Evolutionary conservation across 2,888 invertebrate genomes (phyloP), one percentile per base, ranked within the genome.

Genomic region (Archaeoteleia sp.): DNA sequence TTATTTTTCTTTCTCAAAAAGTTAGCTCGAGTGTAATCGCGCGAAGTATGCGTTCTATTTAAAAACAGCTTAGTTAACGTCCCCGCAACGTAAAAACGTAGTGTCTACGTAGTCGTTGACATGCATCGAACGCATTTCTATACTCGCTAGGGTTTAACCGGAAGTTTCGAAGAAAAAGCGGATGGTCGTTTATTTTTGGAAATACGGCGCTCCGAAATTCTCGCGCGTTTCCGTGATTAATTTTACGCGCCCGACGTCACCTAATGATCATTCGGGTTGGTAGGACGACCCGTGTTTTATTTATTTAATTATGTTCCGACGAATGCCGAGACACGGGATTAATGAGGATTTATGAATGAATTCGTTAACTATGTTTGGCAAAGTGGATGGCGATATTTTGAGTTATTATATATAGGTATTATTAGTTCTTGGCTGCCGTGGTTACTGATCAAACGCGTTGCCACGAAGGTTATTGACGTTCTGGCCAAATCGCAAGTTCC

Each of bases 331-430:
- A n/a, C 20, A 5, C 3, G 20, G 20, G 23, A 17, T 20, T 17
- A 10, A 30, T 8, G 29, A 8, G 8, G 13, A 23, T 32, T 40
- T 55, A 49, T 42, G 34, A 15, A 57, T 25, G 13, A 32, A 32
- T 39, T 27, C 27, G n/a, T 42, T 25, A 17, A 15, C 13, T 49
- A 40, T 10, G 15, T 42, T 34, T 49, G 32, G 17, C 34, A 23
- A 35, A 34, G 15, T 45, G 48, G 29, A 49, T 37, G 17, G 48
- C 34, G 29, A 25, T 40, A 57, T 8, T 42, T 43, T 20, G n/a
- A 1, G 32, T 57, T 63, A 20, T 10, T 46, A 42, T 53, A 40
- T 48, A 42, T 48, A 57, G 34, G 35, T 37, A 42, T 57, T 57
- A 8, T 12, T 9, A 30, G 2, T 39, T 43, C 43, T 32, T 46